Conservation (phyloP, 1,140 invertebrate species). For the Drosophila repleta region DNA sequence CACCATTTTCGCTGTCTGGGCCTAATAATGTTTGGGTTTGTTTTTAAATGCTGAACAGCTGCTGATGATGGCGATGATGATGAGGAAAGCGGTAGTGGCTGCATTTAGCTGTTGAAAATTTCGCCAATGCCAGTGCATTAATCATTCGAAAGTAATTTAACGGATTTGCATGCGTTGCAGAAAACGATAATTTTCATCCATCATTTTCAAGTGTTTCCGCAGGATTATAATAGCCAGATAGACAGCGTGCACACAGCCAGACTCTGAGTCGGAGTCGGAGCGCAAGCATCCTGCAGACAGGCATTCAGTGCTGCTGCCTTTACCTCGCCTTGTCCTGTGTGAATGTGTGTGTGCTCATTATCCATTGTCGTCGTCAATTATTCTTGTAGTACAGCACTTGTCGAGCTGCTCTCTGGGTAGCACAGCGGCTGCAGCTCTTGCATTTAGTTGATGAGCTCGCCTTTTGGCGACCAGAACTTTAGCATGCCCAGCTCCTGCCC, state of each 20-base stretch:
- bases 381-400: conserved; percentile 67
- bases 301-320: neutral
- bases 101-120: conserved; percentile 24
- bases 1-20: no score
- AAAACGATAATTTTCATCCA: conserved; percentile 81
- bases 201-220: conserved; percentile 81
- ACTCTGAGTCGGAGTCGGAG: neutral
- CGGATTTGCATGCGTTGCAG: conserved; percentile 80
- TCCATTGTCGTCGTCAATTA: conserved; percentile 76
- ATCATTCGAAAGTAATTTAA: conserved; percentile 80
- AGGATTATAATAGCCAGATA: conserved; percentile 60
- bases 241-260: neutral
- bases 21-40: conserved; percentile 16
- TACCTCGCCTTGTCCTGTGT: conserved; percentile 5
- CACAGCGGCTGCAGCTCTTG: conserved; percentile 43
- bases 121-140: conserved; percentile 53
- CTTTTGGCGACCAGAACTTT: conserved; percentile 18
- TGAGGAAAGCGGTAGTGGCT: conserved; percentile 29
- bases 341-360: conserved; percentile 62
- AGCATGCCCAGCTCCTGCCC: neutral
- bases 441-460: conserved; percentile 76
- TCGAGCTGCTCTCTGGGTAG: conserved; percentile 20
- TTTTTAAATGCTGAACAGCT: neutral
- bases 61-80: conserved; percentile 10
- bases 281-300: conserved; percentile 3